Base-by-base conservation (phyloP, 2,113 vertebrate genomes). In the Nerophis lumbriciformis region DNA sequence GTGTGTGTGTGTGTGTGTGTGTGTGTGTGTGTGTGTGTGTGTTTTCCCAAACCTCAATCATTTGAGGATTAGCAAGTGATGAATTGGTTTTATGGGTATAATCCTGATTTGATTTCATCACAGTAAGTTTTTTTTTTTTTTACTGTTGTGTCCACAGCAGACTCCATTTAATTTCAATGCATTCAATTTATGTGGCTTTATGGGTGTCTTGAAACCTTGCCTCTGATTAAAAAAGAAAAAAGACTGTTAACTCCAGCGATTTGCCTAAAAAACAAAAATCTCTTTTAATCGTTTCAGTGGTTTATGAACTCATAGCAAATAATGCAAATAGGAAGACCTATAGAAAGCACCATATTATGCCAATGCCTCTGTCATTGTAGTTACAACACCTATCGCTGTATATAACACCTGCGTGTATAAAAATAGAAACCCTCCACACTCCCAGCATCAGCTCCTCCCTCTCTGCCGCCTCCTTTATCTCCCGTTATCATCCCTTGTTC, bases 361-460 rank as follows among this genome's bases (percentile, higher is more conserved):
- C 58, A 56, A 75, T 65, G 67, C 53, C 58, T 14, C 53, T 67
- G 44, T 57, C 68, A 44, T 61, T 57, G 36, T 50, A 65, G 65
- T 48, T 65, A 78, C 67, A 82, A 77, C 83, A 82, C 77, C 77
- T 83, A 82, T 81, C 78, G 79, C 76, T 80, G 81, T 81, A 79
- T 74, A 83, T 87, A 81, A 78, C 86, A 85, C 83, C 75, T 82
- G 52, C 52, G 37, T 53, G 65, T 4, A 82, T 88, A 85, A 83
- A 88, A 85, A 88, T 82, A 88, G 85, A 75, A 71, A 62, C 72
- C 57, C 72, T 85, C 76, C 74, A 73, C 83, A 76, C 80, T 81
- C 68, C 66, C 63, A 76, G 70, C 82, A 79, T 72, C 81, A 72
- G 69, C 69, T 73, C 68, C 74, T 73, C 76, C 68, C 28, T 63